Evolutionary conservation across 1,140 invertebrate species (phyloP), one percentile per base, ranked within the genome.

Genomic region (Psilanteris sp.): DNA sequence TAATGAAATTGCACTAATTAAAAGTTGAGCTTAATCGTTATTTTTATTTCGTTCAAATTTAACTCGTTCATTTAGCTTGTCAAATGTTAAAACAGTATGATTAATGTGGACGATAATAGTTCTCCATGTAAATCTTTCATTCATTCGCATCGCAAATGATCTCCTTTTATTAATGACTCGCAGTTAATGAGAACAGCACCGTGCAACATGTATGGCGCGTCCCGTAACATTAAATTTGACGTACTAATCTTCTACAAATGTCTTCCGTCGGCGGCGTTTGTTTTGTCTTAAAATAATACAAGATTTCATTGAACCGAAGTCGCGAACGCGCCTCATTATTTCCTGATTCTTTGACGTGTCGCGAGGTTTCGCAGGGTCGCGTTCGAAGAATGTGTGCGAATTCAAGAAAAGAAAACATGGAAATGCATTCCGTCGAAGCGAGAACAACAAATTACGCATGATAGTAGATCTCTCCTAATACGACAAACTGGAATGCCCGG

Each of bases 391-490:
- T 75, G 64, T 37, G 22, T 10, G 10, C 22, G 54, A 54, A 75
- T 64, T 61, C 50, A 8, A 46, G 64, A 64, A 66, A 71, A 70
- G 54, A 77, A 64, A 71, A 71, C 66, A 70, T 70, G 73, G 74
- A 86, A 84, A 87, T 87, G 81, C 83, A 86, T 85, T 84, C 84
- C 66, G 74, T 41, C 54, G 77, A 83, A 82, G 83, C 83, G 83
- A 83, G 83, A 86, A 83, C 85, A 86, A 87, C 85, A 86, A 87
- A 87, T 86, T 86, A 86, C 83, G 55, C 64, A 22, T 66, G 73
- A 80, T 81, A 81, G 82, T 84, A 81, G 83, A 86, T 87, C 81
- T 85, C 78, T 85, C 84, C 85, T 85, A 85, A 87, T 87, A 81
- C 78, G 82, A 85, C 78, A 68, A 75, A 79, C 74, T 57, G 79